Conservation (phyloP, 2,113 vertebrate genomes). For the Arizona elegans region DNA sequence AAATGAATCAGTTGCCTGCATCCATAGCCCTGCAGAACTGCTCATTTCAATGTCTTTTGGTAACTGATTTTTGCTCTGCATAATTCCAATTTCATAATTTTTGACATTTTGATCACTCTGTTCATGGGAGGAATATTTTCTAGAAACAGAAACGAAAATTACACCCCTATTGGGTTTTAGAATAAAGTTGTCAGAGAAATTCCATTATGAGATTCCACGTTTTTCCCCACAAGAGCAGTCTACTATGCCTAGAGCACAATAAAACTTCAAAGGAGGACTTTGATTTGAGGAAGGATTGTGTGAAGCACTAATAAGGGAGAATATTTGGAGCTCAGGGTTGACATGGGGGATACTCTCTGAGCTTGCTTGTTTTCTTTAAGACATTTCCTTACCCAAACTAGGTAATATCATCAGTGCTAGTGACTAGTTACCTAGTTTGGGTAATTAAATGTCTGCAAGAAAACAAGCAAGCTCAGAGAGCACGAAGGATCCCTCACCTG, state of each 20-base stretch:
- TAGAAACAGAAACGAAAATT: background rate
- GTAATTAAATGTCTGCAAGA: too few relatives aligned
- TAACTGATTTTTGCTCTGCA: background rate
- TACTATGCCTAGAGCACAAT: background rate
- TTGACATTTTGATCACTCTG: background rate
- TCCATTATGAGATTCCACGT: background rate
- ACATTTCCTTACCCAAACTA: too few relatives aligned
- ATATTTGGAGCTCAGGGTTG: too few relatives aligned
- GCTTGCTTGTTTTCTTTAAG: too few relatives aligned
- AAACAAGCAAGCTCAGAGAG: too few relatives aligned
- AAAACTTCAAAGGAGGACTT: background rate
- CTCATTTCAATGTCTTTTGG: background rate
- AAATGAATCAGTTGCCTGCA: background rate
- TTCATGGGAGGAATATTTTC: background rate
- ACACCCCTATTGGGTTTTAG: background rate
- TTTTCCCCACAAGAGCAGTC: background rate
- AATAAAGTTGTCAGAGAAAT: background rate
- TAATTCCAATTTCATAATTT: background rate
- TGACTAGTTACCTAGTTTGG: too few relatives aligned
- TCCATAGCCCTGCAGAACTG: background rate
- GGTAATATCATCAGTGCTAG: too few relatives aligned
- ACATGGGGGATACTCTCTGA: too few relatives aligned
- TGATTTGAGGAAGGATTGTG: background rate
- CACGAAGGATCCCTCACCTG: too few relatives aligned
- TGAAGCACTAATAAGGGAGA: too few relatives aligned